A percentile compares a stretch with the other conserved stretches of the same genome.
These are phyloP conservation scores for Chiridota heheva DNA, from an alignment of 35 echinoderm and acorn worm species.

Conservation along the genomic window DNA sequence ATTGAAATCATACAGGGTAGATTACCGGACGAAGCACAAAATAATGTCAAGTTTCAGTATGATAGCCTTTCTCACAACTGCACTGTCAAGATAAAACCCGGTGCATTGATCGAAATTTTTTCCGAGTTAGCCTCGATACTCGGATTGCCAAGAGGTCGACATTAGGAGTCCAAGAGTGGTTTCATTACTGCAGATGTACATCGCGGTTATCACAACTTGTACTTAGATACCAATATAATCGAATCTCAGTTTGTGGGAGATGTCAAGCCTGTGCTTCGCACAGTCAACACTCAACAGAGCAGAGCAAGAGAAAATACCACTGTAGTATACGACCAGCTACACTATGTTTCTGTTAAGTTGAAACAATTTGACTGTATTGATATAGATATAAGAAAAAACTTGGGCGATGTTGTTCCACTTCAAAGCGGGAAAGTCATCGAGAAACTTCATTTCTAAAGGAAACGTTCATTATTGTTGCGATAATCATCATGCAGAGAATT, in stretches of 20 bases:
- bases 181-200: constrained; percentile 4
- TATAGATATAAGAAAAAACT: constrained; percentile 61
- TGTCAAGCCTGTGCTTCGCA: constrained; percentile 29
- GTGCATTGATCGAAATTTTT: background rate
- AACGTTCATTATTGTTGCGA: constrained; percentile 28
- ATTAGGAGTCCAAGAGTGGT: background rate
- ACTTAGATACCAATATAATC: no score
- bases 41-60: background rate
- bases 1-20: background rate
- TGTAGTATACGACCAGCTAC: constrained; percentile 15
- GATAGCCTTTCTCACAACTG: background rate
- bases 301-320: constrained; percentile 1
- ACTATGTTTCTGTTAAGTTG: constrained; percentile 27
- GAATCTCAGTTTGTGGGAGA: constrained; percentile 49
- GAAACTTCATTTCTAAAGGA: constrained; percentile 51
- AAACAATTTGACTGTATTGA: constrained; percentile 38
- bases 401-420: constrained; percentile 42
- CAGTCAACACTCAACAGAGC: constrained; percentile 13
- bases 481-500: background rate
- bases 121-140: background rate
- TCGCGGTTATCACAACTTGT: constrained; percentile 21
- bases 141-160: background rate
- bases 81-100: background rate
- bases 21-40: background rate
- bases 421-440: constrained; percentile 36